Conservation (phyloP, 2,113 vertebrate genomes). For the Halichoeres trimaculatus region DNA sequence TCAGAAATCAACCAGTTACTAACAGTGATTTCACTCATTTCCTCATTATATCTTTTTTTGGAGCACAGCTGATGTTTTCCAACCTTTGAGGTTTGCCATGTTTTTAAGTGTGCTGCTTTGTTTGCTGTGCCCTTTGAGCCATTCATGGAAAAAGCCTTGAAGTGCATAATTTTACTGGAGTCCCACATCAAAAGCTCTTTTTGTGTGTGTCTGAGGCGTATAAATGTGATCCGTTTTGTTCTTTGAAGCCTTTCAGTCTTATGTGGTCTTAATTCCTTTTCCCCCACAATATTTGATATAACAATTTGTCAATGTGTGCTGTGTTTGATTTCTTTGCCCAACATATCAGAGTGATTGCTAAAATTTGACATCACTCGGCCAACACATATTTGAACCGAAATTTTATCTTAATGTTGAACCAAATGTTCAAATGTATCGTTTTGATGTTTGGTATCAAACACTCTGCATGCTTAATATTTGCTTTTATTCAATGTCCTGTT, state of each 20-base stretch:
- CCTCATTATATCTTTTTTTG: no score
- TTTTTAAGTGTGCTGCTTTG: not conserved
- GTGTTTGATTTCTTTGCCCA: no score
- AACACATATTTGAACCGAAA: no score
- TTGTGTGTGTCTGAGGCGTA: not conserved
- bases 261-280: not conserved
- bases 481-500: no score
- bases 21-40: not conserved
- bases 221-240: not conserved
- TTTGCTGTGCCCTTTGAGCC: not conserved
- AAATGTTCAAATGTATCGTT: no score
- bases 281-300: not conserved
- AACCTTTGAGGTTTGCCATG: not conserved
- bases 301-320: no score
- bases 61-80: not conserved
- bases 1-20: not conserved
- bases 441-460: no score
- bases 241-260: not conserved
- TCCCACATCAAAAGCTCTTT: not conserved
- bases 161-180: not conserved
- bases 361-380: no score
- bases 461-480: no score
- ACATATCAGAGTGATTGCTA: no score
- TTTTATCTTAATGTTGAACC: no score
- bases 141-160: not conserved